Base-by-base conservation (phyloP, 2,888 invertebrate species). In the Terebella lapidaria region DNA sequence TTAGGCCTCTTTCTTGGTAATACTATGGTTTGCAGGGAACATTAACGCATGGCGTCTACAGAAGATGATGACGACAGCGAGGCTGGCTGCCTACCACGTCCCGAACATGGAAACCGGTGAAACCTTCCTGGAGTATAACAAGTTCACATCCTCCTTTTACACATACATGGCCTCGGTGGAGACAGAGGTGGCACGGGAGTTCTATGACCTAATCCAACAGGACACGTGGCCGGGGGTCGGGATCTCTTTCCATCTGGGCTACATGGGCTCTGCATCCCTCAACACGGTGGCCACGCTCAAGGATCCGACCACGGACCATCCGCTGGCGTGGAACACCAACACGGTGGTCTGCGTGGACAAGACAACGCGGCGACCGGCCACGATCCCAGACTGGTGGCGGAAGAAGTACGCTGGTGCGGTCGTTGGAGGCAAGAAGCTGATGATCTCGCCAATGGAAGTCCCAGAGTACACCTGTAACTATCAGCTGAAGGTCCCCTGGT, bases 301-400 rank as follows among this genome's bases (percentile, higher is more conserved):
- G 15, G 53, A 60, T 26, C 2, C 18, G 5, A 58, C 52, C 15
- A 45, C 63, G 10, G 67, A 60, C 0, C 20, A 30, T 64, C 71
- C 10, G 71, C 72, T 1, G 24, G 66, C 63, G 28, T 56, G 52
- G 20, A 62, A 63, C 57, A 63, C 67, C 24, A 71, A 70, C 51
- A 74, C 73, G 59, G 69, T 74, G 3, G 75, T 76, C 0, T 61
- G 63, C 42, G 67, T 77, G 18, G 72, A 74, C 59, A 70, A 64
- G 54, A 26, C 56, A 15, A 71, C 74, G 1, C 63, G 75, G 10
- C 67, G 70, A 58, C 75, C 77, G 2, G 66, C 58, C 5, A 64
- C 71, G 0, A 58, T 75, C 22, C 72, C 75, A 3, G 72, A 71
- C 25, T 74, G 75, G 74, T 77, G 76, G 76, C 67, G 63, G 29